Evolutionary conservation across 37 sponge, comb jelly and placozoan genomes (phyloP).

Genomic region (Mnemiopsis leidyi): DNA sequence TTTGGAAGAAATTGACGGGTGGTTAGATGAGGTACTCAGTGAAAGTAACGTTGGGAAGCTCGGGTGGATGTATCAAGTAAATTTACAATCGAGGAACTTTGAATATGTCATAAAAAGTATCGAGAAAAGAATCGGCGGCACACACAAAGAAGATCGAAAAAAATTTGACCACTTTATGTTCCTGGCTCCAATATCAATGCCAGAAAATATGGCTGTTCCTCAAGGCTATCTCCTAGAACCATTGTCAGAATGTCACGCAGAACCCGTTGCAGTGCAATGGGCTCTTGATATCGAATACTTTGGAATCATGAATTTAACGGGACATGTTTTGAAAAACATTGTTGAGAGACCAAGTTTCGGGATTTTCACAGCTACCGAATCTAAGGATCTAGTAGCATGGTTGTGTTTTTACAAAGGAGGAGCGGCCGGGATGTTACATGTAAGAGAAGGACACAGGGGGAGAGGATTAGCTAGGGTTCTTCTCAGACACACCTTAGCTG

Average conservation of each 20-base stretch:
- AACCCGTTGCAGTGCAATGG: background rate
- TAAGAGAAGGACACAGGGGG: background rate
- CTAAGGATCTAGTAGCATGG: background rate
- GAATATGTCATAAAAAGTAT: background rate
- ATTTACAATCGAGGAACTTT: background rate
- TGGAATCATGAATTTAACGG: background rate
- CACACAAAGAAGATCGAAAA: background rate
- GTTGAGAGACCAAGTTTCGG: conserved; percentile 2
- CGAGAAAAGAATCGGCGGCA: background rate
- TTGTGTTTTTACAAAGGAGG: background rate
- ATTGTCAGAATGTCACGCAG: background rate
- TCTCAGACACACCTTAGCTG: background rate
- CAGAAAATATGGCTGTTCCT: background rate
- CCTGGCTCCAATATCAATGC: background rate
- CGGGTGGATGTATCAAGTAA: background rate
- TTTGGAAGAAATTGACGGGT: background rate
- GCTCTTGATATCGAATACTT: background rate
- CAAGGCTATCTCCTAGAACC: background rate
- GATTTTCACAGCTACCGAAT: background rate
- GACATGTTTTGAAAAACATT: background rate
- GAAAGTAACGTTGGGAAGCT: background rate
- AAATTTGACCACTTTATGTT: conserved; percentile 2
- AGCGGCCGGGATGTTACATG: background rate
- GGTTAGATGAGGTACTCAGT: background rate
- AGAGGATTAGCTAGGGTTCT: background rate